Percentiles rank a stretch among this genome's conserved stretches.
Conservation (phyloP, 2,888 invertebrate genomes). For the Standfussiana lucernea region DNA sequence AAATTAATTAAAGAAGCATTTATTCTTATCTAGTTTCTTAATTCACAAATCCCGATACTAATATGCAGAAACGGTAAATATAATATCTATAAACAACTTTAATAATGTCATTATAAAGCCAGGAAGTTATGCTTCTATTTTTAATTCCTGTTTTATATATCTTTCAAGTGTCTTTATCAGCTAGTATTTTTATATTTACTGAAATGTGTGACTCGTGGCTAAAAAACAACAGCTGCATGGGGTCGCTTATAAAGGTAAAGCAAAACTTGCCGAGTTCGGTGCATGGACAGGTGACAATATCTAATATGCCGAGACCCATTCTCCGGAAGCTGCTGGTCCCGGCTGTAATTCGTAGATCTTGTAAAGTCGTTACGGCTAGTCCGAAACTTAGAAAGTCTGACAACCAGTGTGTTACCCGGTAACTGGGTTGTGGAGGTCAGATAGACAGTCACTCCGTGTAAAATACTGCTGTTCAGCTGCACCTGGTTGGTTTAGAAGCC, state of each 20-base stretch:
- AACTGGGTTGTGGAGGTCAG: neutral
- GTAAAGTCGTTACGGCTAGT: neutral
- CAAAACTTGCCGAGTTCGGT: neutral
- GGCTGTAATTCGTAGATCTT: neutral
- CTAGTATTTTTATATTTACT: neutral
- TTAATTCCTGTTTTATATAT: constrained; percentile 21
- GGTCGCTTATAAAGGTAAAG: neutral
- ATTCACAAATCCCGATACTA: constrained; percentile 12
- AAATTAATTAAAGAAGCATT: neutral
- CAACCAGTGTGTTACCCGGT: too few relatives aligned
- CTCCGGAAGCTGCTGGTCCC: neutral
- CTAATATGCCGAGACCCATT: neutral
- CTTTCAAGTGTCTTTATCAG: constrained; percentile 3
- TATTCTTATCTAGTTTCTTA: neutral
- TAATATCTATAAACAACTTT: constrained; percentile 21
- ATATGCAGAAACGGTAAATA: constrained; percentile 12
- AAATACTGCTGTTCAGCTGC: neutral
- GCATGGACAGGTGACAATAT: neutral
- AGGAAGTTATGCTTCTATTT: constrained; percentile 31
- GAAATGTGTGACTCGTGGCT: neutral
- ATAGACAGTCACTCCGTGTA: neutral
- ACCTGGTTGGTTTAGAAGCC: neutral
- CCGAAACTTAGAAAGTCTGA: neutral
- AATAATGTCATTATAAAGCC: constrained; percentile 21
- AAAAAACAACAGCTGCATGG: neutral